phyloP scores from a whole-genome alignment of 2,113 vertebrate genomes.

The Neofelis nebulosa region DNA sequence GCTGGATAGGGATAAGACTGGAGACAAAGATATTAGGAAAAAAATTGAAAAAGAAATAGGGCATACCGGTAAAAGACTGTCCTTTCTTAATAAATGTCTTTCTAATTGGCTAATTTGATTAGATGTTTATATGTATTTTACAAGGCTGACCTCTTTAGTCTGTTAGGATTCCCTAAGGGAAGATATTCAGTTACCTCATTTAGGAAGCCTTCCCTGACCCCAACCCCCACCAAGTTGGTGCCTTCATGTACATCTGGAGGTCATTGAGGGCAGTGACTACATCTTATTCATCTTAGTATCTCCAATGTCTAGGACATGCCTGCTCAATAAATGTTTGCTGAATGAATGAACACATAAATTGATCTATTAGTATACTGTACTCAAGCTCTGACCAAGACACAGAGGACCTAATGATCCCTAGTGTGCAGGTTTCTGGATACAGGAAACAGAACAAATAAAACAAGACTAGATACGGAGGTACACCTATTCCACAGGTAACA shows the following conservation, averaged over 20 bases:
- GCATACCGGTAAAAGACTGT: neutral
- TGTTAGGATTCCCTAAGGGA: slow-evolving; percentile 6
- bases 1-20: neutral
- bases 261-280: slow-evolving; percentile 58
- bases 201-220: slow-evolving; percentile 54
- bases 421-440: slow-evolving; percentile 67
- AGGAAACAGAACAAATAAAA: slow-evolving; percentile 78
- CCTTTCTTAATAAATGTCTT: slow-evolving; percentile 52
- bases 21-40: slow-evolving; percentile 23
- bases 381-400: slow-evolving; percentile 73
- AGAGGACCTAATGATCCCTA: slow-evolving; percentile 72
- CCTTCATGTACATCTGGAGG: slow-evolving; percentile 60
- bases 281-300: slow-evolving; percentile 76
- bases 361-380: slow-evolving; percentile 81
- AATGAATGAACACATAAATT: slow-evolving; percentile 82
- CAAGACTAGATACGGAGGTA: slow-evolving; percentile 55
- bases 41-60: neutral
- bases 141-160: slow-evolving; percentile 35
- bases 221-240: slow-evolving; percentile 43
- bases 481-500: slow-evolving; percentile 78
- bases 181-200: slow-evolving; percentile 44
- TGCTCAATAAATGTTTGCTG: slow-evolving; percentile 82
- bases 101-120: slow-evolving; percentile 46
- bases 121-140: slow-evolving; percentile 63
- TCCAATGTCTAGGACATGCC: slow-evolving; percentile 72